phyloP scores from a whole-genome alignment of 2,113 vertebrate species.

The Phycodurus eques region DNA sequence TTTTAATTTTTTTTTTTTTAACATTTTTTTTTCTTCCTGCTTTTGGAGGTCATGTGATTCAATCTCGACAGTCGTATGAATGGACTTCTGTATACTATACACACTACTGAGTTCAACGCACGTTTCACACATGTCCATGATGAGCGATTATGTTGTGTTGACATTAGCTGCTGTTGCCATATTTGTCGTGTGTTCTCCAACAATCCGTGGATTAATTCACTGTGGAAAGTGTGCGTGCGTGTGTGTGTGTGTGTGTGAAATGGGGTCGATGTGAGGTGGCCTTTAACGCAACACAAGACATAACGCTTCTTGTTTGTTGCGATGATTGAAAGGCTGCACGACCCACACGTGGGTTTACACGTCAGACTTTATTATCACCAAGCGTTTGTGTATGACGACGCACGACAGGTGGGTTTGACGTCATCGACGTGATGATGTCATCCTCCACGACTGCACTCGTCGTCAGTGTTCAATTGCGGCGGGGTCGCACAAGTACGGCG shows the following conservation, averaged over 20 bases:
- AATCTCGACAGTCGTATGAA: not conserved
- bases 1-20: too few relatives aligned
- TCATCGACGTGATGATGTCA: conserved; percentile 28
- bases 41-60: not conserved
- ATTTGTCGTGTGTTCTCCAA: conserved; percentile 53
- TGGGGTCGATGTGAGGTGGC: conserved; percentile 60
- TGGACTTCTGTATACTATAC: not conserved
- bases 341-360: not conserved
- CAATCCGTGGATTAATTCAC: conserved; percentile 50
- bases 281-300: conserved; percentile 59
- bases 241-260: conserved; percentile 14
- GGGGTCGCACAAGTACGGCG: not conserved
- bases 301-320: conserved; percentile 31
- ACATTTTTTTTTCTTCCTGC: not conserved
- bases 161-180: conserved; percentile 38
- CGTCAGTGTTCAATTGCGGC: not conserved
- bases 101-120: not conserved
- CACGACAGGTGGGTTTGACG: conserved; percentile 36
- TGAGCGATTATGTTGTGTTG: conserved; percentile 35
- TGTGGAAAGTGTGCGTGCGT: conserved; percentile 28
- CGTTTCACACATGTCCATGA: not conserved
- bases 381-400: conserved; percentile 20
- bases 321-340: not conserved
- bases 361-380: too few relatives aligned
- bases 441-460: not conserved